phyloP scores from a whole-genome alignment of 2,888 invertebrate species.

The Machimus atricapillus region DNA sequence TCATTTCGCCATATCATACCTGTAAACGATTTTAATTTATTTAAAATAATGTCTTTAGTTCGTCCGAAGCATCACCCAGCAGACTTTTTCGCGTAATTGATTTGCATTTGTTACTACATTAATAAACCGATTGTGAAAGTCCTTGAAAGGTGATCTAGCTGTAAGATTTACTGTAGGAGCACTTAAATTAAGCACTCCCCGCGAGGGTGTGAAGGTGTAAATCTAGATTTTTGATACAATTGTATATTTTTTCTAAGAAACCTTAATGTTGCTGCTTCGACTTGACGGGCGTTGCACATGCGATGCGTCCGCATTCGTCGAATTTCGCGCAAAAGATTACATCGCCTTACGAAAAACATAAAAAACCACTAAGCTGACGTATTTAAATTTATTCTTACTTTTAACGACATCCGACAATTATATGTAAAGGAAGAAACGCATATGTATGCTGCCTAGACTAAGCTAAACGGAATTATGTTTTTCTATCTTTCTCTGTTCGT shows the following conservation, averaged over 20 bases:
- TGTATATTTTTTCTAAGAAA: slow-evolving; percentile 17
- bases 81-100: neutral
- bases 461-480: neutral
- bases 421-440: neutral
- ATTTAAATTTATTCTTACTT: neutral
- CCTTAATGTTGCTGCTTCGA: slow-evolving; percentile 24
- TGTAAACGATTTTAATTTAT: neutral
- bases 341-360: neutral
- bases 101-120: slow-evolving; percentile 17
- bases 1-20: neutral
- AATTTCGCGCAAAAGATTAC: neutral
- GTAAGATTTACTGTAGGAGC: slow-evolving; percentile 4
- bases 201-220: neutral
- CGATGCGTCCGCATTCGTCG: neutral
- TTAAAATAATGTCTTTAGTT: neutral
- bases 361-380: neutral
- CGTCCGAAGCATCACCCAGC: neutral
- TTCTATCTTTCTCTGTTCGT: neutral
- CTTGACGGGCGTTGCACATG: neutral
- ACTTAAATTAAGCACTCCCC: neutral
- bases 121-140: neutral
- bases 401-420: neutral
- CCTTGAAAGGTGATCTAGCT: slow-evolving; percentile 25
- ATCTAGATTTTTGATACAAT: slow-evolving; percentile 34
- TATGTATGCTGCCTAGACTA: slow-evolving; percentile 27